phyloP scores from a whole-genome alignment of 2,888 invertebrate genomes.

The Phortica magna region DNA sequence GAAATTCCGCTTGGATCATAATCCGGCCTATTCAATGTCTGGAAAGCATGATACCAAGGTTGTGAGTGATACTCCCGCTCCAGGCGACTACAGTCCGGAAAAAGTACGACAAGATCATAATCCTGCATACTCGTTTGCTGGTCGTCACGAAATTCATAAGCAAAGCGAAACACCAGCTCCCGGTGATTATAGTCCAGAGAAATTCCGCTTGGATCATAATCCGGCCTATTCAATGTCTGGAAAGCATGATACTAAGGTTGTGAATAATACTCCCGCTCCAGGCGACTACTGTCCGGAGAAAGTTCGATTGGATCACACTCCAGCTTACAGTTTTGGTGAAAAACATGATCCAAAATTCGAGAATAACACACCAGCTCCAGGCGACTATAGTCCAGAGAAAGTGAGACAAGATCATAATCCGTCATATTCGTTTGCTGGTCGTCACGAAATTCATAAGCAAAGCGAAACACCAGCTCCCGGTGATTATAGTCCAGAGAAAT shows the following conservation, averaged over 20 bases:
- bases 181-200: conserved; percentile 80
- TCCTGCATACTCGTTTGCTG: conserved; percentile 79
- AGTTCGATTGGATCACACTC: conserved; percentile 80
- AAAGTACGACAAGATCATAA: conserved; percentile 76
- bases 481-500: conserved; percentile 83
- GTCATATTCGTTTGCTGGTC: conserved; percentile 81
- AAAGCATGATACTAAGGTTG: conserved; percentile 63
- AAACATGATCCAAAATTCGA: conserved; percentile 62
- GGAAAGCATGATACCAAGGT: conserved; percentile 75
- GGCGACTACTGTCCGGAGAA: conserved; percentile 83
- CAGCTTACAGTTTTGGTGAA: conserved; percentile 79
- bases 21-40: conserved; percentile 80
- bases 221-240: conserved; percentile 55
- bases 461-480: conserved; percentile 78
- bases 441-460: conserved; percentile 78
- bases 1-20: conserved; percentile 78
- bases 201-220: conserved; percentile 73
- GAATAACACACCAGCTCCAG: conserved; percentile 76
- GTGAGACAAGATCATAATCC: conserved; percentile 78
- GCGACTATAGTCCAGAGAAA: conserved; percentile 79
- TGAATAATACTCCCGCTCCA: conserved; percentile 78
- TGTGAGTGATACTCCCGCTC: conserved; percentile 80
- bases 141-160: conserved; percentile 73
- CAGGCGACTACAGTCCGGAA: conserved; percentile 82
- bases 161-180: conserved; percentile 78